These are phyloP conservation scores for Pluvianellus socialis DNA, from an alignment of 2,113 vertebrate genomes.

Conservation along the genomic window DNA sequence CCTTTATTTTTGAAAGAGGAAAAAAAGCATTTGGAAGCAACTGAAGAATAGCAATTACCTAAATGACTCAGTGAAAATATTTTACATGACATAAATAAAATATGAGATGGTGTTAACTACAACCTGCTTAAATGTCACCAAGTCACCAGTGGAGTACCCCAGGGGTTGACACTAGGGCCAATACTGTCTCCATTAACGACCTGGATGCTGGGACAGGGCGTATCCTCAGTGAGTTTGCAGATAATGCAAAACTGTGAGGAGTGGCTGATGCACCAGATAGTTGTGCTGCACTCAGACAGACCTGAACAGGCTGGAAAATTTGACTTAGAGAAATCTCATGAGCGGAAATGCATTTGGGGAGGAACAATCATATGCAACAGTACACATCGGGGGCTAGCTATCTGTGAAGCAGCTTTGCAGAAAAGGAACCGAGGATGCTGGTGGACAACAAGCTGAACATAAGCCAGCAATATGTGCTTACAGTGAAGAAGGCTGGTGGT, in stretches of 20 bases:
- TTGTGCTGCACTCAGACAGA: neutral
- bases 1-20: neutral
- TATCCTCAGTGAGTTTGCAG: neutral
- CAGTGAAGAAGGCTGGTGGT: neutral
- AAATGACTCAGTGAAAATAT: neutral
- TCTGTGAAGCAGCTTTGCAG: neutral
- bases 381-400: neutral
- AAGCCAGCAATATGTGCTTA: neutral
- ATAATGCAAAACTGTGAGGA: neutral
- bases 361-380: neutral
- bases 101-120: neutral
- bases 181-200: neutral
- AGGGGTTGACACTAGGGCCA: neutral
- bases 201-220: neutral
- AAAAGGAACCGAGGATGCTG: neutral
- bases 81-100: neutral
- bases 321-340: neutral
- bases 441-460: neutral
- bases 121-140: neutral
- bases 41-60: neutral
- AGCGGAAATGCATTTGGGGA: neutral
- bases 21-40: neutral
- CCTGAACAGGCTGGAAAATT: neutral
- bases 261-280: neutral
- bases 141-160: neutral